Evolutionary conservation across 2,797 vertebrate species (phyloP).

Genomic region (Anniella stebbinsi): DNA sequence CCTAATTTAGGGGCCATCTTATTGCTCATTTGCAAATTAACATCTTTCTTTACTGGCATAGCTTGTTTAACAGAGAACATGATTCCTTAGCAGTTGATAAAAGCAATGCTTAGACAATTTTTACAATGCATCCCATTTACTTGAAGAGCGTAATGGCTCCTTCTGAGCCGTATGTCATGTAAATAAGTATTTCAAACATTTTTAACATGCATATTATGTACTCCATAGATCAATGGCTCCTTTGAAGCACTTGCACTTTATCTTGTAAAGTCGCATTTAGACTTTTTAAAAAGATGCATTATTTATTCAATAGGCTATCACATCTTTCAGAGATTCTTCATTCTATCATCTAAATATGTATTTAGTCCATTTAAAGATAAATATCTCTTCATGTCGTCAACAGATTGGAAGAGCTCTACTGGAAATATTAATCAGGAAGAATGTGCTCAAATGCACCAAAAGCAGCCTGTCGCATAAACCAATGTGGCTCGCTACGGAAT

Average conservation of each 20-base stretch:
- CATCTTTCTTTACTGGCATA: conserved; percentile 13
- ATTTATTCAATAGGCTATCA: conserved; percentile 65
- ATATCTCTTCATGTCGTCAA: conserved; percentile 48
- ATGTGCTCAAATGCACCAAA: conserved; percentile 8
- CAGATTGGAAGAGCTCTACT: conserved; percentile 50
- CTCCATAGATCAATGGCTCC: conserved; percentile 69
- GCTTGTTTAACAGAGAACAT: conserved; percentile 46
- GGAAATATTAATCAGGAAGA: conserved; percentile 38
- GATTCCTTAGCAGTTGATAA: conserved; percentile 50
- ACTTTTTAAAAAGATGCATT: conserved; percentile 57
- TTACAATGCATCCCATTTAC: conserved; percentile 66
- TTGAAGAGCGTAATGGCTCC: conserved; percentile 67
- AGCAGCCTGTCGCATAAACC: conserved; percentile 14
- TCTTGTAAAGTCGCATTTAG: conserved; percentile 68
- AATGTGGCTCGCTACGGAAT: conserved; percentile 26
- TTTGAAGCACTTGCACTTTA: conserved; percentile 70
- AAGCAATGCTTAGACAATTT: conserved; percentile 64
- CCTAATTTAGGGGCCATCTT: conserved; percentile 30
- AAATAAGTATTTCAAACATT: conserved; percentile 66
- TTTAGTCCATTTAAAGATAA: conserved; percentile 55
- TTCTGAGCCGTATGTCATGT: conserved; percentile 59
- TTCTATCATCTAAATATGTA: conserved; percentile 21
- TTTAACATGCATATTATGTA: conserved; percentile 65
- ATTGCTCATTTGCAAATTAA: conserved; percentile 41
- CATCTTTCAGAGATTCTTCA: conserved; percentile 51